Percentiles rank a stretch among this genome's conserved stretches.
phyloP scores from a whole-genome alignment of 2,797 vertebrate genomes.

The Netta rufina region DNA sequence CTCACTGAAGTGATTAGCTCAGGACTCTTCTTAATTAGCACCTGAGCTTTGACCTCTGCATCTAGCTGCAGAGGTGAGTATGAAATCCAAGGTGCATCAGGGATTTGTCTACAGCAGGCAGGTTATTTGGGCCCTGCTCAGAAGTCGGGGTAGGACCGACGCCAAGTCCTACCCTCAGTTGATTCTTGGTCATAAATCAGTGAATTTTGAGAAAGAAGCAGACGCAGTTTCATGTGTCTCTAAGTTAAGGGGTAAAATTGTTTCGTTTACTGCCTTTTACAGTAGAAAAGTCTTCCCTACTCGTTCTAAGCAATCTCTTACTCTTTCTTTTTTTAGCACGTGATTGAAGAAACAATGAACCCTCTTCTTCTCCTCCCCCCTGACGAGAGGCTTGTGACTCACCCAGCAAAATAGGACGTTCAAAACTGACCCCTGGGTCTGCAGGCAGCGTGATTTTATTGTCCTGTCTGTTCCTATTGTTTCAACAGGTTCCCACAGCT shows the following conservation, averaged over 20 bases:
- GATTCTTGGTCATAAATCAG: neutral
- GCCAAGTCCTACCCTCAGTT: neutral
- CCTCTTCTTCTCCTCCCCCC: neutral
- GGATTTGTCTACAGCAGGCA: neutral
- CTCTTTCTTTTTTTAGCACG: slow-evolving; percentile 18
- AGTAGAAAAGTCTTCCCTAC: slow-evolving; percentile 5
- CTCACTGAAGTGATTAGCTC: slow-evolving; percentile 10
- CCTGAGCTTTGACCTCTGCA: neutral
- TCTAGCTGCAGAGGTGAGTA: neutral
- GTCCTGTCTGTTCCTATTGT: slow-evolving; percentile 14
- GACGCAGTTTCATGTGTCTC: neutral
- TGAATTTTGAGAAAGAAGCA: neutral
- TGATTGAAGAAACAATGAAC: slow-evolving; percentile 63
- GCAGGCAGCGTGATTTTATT: slow-evolving; percentile 12
- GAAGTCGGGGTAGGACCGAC: neutral
- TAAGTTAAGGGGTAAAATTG: neutral
- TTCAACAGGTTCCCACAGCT: slow-evolving; percentile 91
- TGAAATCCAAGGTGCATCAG: neutral
- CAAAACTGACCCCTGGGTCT: neutral
- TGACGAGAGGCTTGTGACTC: slow-evolving; percentile 8
- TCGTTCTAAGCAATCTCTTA: neutral
- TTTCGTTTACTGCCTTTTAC: slow-evolving; percentile 2
- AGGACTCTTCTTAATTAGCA: neutral
- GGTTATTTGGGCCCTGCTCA: neutral
- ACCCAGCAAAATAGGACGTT: neutral